Evolutionary conservation across 2,797 vertebrate genomes (phyloP), one percentile per base, ranked within the genome.

Genomic region (Neosilurus hyrtlii): DNA sequence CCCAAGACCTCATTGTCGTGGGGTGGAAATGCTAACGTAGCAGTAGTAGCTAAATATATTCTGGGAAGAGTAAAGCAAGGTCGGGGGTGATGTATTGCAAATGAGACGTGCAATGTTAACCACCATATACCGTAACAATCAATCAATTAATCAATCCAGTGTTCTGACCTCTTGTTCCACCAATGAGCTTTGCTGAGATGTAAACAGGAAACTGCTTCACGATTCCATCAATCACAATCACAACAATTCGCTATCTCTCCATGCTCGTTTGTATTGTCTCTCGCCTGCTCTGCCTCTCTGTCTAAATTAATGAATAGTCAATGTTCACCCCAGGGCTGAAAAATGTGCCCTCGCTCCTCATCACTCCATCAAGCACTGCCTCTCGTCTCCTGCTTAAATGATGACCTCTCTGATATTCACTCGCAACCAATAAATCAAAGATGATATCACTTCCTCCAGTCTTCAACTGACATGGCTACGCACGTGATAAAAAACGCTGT

Each of bases 391-490:
- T 8, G 18, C n/a, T 71, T 81, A 56, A 77, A 77, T 37, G 66
- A 79, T 79, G 54, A 20, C 20, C 24, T 37, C 66, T 66, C 51
- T 66, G 80, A 82, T 79, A 85, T 79, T 85, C 59, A 65, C 66
- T 79, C 52, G 6, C 57, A 62, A 79, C 14, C 0, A 67, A 82
- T 85, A 82, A 85, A 85, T 85, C 84, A 85, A 57, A 59, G 35
- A 52, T 43, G 74, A 54, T 65, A 74, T 79, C 75, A 16, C 12
- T 63, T 51, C 74, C 52, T 57, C 12, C 35, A 11, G 56, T 76
- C 70, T 82, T 24, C 20, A 80, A 61, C 37, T 37, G 65, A 51
- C 16, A 22, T 37, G 0, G 11, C 68, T 67, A 22, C 9, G 26
- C 67, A 57, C 16, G 56, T n/a, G 66, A 35, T 82, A 65, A 81